phyloP scores from a whole-genome alignment of 2,113 vertebrate genomes.

The Macroglossus sobrinus region DNA sequence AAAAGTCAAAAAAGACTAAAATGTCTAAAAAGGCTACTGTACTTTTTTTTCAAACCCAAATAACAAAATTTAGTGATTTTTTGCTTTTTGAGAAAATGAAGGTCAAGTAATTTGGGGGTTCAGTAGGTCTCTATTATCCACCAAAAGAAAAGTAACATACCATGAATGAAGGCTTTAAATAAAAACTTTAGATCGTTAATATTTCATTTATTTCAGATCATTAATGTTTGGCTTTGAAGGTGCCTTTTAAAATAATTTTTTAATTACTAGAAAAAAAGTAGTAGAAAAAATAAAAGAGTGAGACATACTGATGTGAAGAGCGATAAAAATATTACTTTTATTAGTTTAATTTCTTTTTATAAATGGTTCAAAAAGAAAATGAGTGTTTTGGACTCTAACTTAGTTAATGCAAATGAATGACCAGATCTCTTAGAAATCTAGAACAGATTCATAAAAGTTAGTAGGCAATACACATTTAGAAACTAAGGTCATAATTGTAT shows the following conservation, averaged over 20 bases:
- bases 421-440: background rate
- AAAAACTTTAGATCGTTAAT: background rate
- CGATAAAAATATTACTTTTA: background rate
- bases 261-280: background rate
- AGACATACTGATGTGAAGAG: background rate
- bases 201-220: background rate
- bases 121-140: background rate
- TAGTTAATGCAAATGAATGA: background rate
- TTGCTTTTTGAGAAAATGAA: background rate
- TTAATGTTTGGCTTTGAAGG: background rate
- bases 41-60: background rate
- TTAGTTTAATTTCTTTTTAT: background rate
- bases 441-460: background rate
- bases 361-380: background rate
- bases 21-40: background rate
- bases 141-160: background rate
- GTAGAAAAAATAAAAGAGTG: background rate
- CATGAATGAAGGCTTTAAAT: background rate
- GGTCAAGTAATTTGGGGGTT: background rate
- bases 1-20: background rate
- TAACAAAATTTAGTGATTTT: background rate
- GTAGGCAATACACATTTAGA: background rate
- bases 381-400: background rate
- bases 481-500: background rate
- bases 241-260: background rate